Base-by-base conservation (phyloP, 2,888 invertebrate genomes). In the Tolmerus cingulatus region DNA sequence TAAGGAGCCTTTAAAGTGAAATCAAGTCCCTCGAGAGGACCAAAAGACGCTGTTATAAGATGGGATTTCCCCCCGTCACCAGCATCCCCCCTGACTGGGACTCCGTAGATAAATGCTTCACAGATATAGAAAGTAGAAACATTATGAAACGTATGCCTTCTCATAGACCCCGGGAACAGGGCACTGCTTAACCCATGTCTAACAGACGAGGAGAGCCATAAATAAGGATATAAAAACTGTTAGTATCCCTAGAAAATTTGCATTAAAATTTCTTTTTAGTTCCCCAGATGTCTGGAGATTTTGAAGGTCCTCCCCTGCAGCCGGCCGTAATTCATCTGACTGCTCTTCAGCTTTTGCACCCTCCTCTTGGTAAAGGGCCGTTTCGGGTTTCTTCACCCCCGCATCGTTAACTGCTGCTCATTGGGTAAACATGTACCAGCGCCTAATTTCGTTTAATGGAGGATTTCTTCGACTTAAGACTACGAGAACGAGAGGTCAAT, bases 171-270 rank as follows among this genome's bases (percentile, higher is more conserved):
- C 51, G 51, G 51, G 51, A 66, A 27, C 12, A 66, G 66, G 66
- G 23, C 27, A 66, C 66, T 12, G 23, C 66, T 66, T 66, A 66
- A 66, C 27, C 66, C 66, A 23, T 27, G 66, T 66, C 66, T 66
- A 66, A 66, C 66, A 66, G 66, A 23, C 66, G 66, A 66, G 12
- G 66, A 27, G 9, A 66, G 12, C 12, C 27, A 66, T 66, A 66
- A 66, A 66, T 66, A 23, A 66, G 66, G 66, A 76, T 76, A 34
- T 76, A 76, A 76, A 76, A 76, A 76, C 37, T 76, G 76, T 76
- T 76, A 37, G 76, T 76, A 76, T 76, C 37, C n/a, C 19, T 76
- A 19, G 19, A 76, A 76, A 76, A 76, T 76, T 76, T 76, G 76
- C 76, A 76, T 76, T 76, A 37, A 76, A 76, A 66, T 66, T 66